These are phyloP conservation scores for Camponotus pennsylvanicus DNA, from an alignment of 1,140 invertebrate species.

Conservation along the genomic window DNA sequence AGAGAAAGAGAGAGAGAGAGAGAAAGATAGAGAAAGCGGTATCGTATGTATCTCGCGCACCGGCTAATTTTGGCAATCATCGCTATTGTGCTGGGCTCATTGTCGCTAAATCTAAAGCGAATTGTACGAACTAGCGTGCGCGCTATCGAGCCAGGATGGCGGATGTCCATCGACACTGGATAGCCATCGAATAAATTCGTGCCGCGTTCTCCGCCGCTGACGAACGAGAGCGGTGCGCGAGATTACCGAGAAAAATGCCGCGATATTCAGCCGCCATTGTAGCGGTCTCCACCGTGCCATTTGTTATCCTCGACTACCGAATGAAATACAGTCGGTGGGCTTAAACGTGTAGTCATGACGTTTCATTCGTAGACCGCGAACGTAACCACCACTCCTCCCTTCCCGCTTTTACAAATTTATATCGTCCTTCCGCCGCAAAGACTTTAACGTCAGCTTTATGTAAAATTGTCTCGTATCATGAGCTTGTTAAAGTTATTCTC, in stretches of 20 bases:
- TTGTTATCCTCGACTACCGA: slow-evolving; percentile 47
- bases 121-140: slow-evolving; percentile 33
- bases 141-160: background rate
- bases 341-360: slow-evolving; percentile 36
- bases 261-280: slow-evolving; percentile 56
- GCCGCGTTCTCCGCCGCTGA: background rate
- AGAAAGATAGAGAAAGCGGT: slow-evolving; percentile 43
- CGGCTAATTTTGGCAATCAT: slow-evolving; percentile 80
- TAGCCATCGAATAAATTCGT: slow-evolving; percentile 41
- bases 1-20: background rate
- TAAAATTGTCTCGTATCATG: background rate
- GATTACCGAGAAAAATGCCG: slow-evolving; percentile 40
- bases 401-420: background rate
- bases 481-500: background rate
- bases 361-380: slow-evolving; percentile 14
- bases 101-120: slow-evolving; percentile 73
- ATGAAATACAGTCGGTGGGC: slow-evolving; percentile 30
- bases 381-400: background rate
- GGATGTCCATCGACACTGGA: slow-evolving; percentile 35
- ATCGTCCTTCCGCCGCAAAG: background rate
- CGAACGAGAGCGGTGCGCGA: background rate
- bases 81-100: slow-evolving; percentile 73
- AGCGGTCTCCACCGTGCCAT: slow-evolving; percentile 45
- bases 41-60: slow-evolving; percentile 61
- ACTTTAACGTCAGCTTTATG: background rate